A percentile compares a stretch with the other conserved stretches of the same genome.
phyloP scores from a whole-genome alignment of 1,140 invertebrate genomes.

The Drosophila kurseongensis region DNA sequence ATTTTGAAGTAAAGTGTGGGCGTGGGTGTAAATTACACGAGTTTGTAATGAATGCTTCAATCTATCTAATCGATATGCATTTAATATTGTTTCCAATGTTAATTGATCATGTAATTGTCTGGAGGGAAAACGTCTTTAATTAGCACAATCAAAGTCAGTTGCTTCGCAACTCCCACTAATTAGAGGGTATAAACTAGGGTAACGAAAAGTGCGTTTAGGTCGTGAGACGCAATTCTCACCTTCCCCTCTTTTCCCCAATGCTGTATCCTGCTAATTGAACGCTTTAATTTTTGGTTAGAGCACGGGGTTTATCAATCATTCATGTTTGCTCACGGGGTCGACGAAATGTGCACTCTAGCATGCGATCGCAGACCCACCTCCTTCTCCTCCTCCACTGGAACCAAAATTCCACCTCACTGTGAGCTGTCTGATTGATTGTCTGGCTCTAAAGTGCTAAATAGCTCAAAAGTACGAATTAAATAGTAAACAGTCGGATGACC shows the following conservation, averaged over 20 bases:
- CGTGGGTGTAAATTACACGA: constrained; percentile 53
- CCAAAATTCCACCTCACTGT: background rate
- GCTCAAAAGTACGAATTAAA: constrained; percentile 54
- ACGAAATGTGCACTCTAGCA: constrained; percentile 51
- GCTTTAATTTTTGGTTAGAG: constrained; percentile 51
- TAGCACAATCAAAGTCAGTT: constrained; percentile 23
- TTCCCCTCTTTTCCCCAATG: background rate
- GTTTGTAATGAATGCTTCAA: constrained; percentile 13
- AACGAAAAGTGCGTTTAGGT: constrained; percentile 5
- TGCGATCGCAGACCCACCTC: constrained; percentile 4
- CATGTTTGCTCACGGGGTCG: constrained; percentile 33
- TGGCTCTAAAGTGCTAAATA: constrained; percentile 63
- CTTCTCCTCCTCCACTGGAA: background rate
- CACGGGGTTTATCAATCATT: constrained; percentile 20
- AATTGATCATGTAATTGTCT: constrained; percentile 4
- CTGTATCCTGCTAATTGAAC: constrained; percentile 55
- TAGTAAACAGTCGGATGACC: constrained; percentile 42
- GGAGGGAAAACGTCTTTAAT: constrained; percentile 25
- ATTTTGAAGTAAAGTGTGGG: constrained; percentile 2
- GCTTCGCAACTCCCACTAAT: background rate
- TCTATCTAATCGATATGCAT: constrained; percentile 15
- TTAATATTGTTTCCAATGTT: constrained; percentile 7
- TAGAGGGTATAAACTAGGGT: background rate
- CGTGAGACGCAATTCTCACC: constrained; percentile 24
- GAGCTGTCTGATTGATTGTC: constrained; percentile 20